Conservation (phyloP, 2,113 vertebrate species). For the Kryptolebias marmoratus region DNA sequence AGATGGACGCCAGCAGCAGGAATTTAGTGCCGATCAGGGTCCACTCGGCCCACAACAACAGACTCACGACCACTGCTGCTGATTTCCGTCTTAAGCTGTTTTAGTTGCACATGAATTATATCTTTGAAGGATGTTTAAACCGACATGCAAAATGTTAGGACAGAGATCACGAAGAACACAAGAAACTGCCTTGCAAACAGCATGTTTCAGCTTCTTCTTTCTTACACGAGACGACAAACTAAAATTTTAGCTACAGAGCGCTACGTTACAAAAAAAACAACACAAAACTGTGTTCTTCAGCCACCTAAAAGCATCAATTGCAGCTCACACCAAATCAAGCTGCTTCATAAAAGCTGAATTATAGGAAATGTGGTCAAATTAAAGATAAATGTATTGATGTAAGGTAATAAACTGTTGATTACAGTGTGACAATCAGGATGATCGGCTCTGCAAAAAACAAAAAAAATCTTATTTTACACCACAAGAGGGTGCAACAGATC, state of each 20-base stretch:
- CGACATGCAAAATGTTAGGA: not conserved
- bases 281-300: not conserved
- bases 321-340: not conserved
- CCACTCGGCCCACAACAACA: not conserved
- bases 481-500: constrained; percentile 28
- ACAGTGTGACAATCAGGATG: no score
- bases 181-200: no score
- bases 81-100: not conserved
- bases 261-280: not conserved
- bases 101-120: not conserved
- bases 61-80: not conserved
- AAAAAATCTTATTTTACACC: constrained; percentile 8
- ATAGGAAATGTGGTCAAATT: not conserved
- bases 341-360: not conserved
- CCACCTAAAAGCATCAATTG: not conserved
- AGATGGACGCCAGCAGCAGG: no score
- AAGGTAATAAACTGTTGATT: no score
- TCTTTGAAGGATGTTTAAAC: not conserved
- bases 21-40: not conserved
- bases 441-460: no score
- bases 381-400: no score
- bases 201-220: no score
- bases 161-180: no score
- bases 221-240: no score
- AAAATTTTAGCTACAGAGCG: not conserved